These are phyloP conservation scores for Natator depressus DNA, from an alignment of 2,113 vertebrate genomes.

Conservation along the genomic window DNA sequence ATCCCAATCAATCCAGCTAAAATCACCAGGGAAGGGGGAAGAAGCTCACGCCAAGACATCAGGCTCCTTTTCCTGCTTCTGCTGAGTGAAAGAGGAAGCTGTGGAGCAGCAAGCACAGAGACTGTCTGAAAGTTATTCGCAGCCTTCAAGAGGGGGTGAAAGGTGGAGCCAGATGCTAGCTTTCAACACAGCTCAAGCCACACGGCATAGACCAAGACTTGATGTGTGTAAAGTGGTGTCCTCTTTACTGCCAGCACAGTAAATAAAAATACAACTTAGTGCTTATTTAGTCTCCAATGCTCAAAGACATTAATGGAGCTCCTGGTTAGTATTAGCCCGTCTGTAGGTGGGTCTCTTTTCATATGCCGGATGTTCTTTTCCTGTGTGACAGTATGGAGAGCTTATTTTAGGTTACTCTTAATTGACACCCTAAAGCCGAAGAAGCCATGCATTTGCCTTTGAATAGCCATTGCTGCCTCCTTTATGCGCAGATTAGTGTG, in stretches of 20 bases:
- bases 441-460: not conserved
- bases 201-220: not conserved
- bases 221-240: fast-evolving
- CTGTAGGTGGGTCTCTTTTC: not conserved
- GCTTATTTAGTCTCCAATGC: not conserved
- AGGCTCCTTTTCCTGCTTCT: not conserved
- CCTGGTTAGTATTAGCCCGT: not conserved
- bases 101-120: not conserved
- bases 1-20: slow-evolving; percentile 50
- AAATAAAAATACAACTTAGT: fast-evolving
- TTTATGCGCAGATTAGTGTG: not conserved
- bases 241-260: fast-evolving
- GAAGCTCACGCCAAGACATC: slow-evolving; percentile 73
- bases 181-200: slow-evolving; percentile 49
- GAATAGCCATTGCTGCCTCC: not conserved
- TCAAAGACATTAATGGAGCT: not conserved
- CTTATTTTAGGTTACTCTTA: fast-evolving
- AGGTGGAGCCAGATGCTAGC: slow-evolving; percentile 21
- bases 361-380: fast-evolving
- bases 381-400: fast-evolving
- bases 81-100: slow-evolving; percentile 28
- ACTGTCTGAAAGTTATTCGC: not conserved
- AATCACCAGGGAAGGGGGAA: slow-evolving; percentile 72
- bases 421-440: not conserved
- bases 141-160: slow-evolving; percentile 20